Evolutionary conservation across 2,113 vertebrate species (phyloP).

Genomic region (Benthochromis sp.): DNA sequence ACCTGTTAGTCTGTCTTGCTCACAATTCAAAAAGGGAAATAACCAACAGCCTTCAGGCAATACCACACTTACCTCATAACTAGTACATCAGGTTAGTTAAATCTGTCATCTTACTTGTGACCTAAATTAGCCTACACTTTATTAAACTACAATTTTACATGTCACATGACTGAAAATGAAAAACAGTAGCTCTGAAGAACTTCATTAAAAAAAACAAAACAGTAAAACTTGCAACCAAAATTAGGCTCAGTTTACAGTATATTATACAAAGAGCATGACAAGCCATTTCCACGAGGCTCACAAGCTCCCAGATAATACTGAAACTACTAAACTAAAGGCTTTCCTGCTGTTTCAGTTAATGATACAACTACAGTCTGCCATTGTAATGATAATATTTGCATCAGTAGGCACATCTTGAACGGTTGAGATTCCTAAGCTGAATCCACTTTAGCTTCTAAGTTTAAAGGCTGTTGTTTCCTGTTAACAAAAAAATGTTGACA

Average conservation of each 20-base stretch:
- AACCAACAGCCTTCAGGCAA: neutral
- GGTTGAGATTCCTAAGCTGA: neutral
- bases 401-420: neutral
- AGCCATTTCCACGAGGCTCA: neutral
- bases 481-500: neutral
- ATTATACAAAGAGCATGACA: neutral
- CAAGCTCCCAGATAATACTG: neutral
- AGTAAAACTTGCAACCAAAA: neutral
- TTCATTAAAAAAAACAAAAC: neutral
- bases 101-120: neutral
- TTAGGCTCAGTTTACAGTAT: neutral
- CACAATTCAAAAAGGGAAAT: neutral
- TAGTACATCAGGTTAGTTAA: neutral
- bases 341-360: neutral
- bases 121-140: neutral
- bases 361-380: neutral
- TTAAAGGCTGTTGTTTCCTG: neutral
- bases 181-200: neutral
- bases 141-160: neutral
- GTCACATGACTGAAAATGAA: neutral
- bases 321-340: neutral
- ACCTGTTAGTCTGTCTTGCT: neutral
- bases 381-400: neutral
- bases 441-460: neutral
- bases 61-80: neutral